Evolutionary conservation across 2,797 vertebrate species (phyloP), one percentile per base, ranked within the genome.

Genomic region (Megaceryle alcyon): DNA sequence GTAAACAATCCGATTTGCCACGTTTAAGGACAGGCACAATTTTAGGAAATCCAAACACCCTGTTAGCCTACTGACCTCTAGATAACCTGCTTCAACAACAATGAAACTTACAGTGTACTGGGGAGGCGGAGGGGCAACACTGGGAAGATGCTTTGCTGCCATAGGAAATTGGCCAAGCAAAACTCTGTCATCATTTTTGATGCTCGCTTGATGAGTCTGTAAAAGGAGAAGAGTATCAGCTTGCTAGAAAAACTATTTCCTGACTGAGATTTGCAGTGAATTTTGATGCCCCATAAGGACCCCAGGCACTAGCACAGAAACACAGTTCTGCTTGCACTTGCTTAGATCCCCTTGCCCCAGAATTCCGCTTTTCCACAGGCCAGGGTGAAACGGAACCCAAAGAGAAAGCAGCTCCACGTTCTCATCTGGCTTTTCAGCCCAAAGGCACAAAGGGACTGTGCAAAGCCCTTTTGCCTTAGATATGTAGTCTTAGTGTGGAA

Each of bases 41-140:
- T 98, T 99, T 98, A 98, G 98, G 98, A 98, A 98, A 98, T 98
- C 96, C 97, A 98, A 98, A 98, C 98, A 98, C 97, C 94, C 97
- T 96, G 97, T 97, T 97, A 98, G 95, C 95, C 96, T 96, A 95
- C 92, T 98, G 98, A 98, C 98, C 98, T 98, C 92, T 81, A 97
- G 97, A 97, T 98, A 98, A 98, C 98, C 98, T 97, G 28, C 18
- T 82, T 85, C 63, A 46, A 88, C 90, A 98, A 98, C 98, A 98
- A 98, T 98, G 96, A 97, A 85, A 90, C 87, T 80, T 94, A 96
- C 86, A 96, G 95, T 96, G 49, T 56, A 56, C 48, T 59, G 72
- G 57, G 79, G 57, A 94, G 86, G 86, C 8, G 57, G 90, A 96
- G 84, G 56, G 86, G 93, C 77, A 70, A 33, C 1, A 0, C 73